phyloP scores from a whole-genome alignment of 2,888 invertebrate genomes.

The Gordius sp. region DNA sequence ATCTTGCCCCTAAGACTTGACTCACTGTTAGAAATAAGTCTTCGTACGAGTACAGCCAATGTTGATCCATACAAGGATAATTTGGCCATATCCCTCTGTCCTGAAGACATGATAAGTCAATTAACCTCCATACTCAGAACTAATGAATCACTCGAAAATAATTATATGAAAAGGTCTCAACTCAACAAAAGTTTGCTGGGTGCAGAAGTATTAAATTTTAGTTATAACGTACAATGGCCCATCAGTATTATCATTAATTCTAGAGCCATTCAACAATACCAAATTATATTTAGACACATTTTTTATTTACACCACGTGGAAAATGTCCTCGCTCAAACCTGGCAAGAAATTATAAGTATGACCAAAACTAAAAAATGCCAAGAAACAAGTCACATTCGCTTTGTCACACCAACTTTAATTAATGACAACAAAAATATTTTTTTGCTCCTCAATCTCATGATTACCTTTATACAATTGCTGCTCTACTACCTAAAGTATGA shows the following conservation, averaged over 20 bases:
- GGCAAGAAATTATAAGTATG: background rate
- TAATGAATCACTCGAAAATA: too few relatives aligned
- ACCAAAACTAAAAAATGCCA: background rate
- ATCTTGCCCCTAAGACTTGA: background rate
- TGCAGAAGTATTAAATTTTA: background rate
- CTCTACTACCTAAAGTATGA: constrained; percentile 4
- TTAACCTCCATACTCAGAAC: background rate
- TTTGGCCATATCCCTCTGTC: background rate
- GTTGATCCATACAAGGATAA: background rate
- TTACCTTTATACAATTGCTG: background rate
- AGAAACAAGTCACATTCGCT: background rate
- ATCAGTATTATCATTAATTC: background rate
- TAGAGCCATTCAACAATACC: background rate
- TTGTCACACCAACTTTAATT: too few relatives aligned
- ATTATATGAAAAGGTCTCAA: too few relatives aligned
- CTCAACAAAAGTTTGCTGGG: too few relatives aligned
- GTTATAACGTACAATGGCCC: background rate
- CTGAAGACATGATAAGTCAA: background rate
- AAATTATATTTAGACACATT: background rate
- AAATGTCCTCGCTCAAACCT: background rate
- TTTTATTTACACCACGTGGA: background rate
- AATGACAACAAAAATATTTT: background rate
- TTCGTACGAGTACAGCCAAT: background rate
- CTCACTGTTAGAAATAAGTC: background rate
- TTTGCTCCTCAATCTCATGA: background rate